A percentile compares a stretch with the other conserved stretches of the same genome.
Evolutionary conservation across 2,113 vertebrate species (phyloP).

Genomic region (Sinocyclocheilus anshuiensis): DNA sequence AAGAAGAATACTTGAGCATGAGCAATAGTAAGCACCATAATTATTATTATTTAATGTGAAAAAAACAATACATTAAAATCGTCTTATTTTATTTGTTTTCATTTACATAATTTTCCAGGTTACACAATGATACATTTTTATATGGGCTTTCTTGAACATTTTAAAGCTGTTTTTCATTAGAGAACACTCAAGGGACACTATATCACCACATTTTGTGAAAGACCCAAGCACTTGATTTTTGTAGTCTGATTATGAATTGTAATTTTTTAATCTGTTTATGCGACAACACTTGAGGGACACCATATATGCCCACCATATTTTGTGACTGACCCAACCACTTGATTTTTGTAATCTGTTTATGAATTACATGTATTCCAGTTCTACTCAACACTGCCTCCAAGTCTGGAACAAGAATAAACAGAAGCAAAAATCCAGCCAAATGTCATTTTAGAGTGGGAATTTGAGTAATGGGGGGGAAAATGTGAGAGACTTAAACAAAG

Average conservation of each 20-base stretch:
- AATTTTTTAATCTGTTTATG: background rate
- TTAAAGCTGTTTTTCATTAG: too few relatives aligned
- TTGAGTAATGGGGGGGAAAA: background rate
- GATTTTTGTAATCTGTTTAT: background rate
- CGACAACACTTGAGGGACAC: too few relatives aligned
- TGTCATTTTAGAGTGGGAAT: background rate
- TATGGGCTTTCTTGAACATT: too few relatives aligned
- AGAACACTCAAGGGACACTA: too few relatives aligned
- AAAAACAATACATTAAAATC: too few relatives aligned
- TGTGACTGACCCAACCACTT: background rate
- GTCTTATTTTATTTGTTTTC: too few relatives aligned
- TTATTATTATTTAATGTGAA: too few relatives aligned
- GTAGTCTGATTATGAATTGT: background rate
- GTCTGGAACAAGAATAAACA: conserved; percentile 29
- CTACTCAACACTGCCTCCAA: conserved; percentile 9
- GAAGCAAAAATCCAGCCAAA: background rate
- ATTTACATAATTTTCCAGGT: too few relatives aligned
- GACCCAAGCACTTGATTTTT: background rate
- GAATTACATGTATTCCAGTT: background rate
- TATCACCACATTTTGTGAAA: background rate
- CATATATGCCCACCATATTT: background rate
- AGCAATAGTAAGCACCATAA: too few relatives aligned
- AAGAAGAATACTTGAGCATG: too few relatives aligned
- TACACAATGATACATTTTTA: too few relatives aligned
- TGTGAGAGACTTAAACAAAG: conserved; percentile 1